Evolutionary conservation across 2,797 vertebrate species (phyloP).

Genomic region (Ciconia nigra): DNA sequence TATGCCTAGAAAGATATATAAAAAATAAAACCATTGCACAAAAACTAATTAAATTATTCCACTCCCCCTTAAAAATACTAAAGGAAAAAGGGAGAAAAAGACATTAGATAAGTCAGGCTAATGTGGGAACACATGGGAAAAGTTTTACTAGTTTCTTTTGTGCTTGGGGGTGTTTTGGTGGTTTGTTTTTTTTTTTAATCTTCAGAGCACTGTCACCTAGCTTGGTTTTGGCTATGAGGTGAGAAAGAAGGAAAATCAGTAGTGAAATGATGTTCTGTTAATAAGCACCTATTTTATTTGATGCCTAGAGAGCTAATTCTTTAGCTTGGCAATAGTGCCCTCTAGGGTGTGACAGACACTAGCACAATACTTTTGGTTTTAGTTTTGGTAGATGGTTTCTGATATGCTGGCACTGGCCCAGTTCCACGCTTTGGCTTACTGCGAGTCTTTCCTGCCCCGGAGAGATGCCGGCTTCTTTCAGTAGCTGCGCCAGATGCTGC

Average conservation of each 20-base stretch:
- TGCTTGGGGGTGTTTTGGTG: neutral
- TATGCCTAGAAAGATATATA: neutral
- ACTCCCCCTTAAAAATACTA: neutral
- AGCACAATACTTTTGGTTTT: neutral
- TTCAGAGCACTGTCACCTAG: neutral
- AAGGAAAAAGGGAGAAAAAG: neutral
- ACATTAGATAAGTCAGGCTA: neutral
- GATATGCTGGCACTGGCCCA: neutral
- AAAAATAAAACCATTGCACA: neutral
- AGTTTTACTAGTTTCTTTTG: neutral
- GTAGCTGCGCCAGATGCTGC: neutral
- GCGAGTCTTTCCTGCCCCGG: neutral
- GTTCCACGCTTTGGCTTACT: neutral
- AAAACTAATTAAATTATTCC: neutral
- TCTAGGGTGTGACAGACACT: constrained; percentile 27
- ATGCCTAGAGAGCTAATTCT: neutral
- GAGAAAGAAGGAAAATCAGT: neutral
- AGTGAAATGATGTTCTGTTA: neutral
- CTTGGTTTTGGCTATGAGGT: neutral
- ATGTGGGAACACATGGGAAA: neutral
- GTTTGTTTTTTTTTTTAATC: neutral
- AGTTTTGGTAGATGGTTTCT: neutral
- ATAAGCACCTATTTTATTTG: neutral
- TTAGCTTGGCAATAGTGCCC: constrained; percentile 12
- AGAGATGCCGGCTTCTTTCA: neutral